Percentiles rank a stretch among this genome's conserved stretches.
These are phyloP conservation scores for Hydrotaea diabolus DNA, from an alignment of 2,888 invertebrate genomes.

Conservation along the genomic window DNA sequence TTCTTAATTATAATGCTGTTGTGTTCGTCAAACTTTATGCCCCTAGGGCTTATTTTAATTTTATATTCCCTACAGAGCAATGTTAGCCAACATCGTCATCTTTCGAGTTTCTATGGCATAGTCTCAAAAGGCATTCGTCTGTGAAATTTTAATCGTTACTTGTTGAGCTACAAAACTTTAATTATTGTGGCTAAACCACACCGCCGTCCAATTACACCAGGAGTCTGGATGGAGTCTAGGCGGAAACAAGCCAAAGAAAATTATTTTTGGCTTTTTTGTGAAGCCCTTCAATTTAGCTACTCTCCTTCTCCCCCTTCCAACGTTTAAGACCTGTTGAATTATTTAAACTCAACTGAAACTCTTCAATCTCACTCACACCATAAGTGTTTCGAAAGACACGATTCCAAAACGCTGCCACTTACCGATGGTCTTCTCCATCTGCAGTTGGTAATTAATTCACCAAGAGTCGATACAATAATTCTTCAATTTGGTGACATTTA, in stretches of 20 bases:
- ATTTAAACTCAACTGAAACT: not conserved
- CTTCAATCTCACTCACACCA: not conserved
- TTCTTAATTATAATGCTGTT: slow-evolving; percentile 6
- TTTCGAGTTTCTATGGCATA: no score
- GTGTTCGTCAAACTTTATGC: not conserved
- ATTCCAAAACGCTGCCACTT: not conserved
- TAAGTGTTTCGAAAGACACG: not conserved
- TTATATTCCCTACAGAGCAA: no score
- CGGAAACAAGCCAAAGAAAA: not conserved
- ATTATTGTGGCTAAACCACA: not conserved
- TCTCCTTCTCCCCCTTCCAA: not conserved
- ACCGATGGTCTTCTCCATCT: not conserved
- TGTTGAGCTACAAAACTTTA: not conserved
- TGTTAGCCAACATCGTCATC: no score
- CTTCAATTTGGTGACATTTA: slow-evolving; percentile 40
- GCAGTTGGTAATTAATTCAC: slow-evolving; percentile 19
- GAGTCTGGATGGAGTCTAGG: not conserved
- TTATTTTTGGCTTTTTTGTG: not conserved
- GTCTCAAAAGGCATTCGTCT: not conserved
- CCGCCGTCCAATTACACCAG: not conserved
- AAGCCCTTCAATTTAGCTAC: not conserved
- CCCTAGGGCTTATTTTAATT: no score
- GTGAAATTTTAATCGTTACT: slow-evolving; percentile 5
- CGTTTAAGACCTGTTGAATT: not conserved
- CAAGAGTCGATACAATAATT: slow-evolving; percentile 32